phyloP scores from a whole-genome alignment of 2,113 vertebrate genomes.

The Nerophis ophidion region DNA sequence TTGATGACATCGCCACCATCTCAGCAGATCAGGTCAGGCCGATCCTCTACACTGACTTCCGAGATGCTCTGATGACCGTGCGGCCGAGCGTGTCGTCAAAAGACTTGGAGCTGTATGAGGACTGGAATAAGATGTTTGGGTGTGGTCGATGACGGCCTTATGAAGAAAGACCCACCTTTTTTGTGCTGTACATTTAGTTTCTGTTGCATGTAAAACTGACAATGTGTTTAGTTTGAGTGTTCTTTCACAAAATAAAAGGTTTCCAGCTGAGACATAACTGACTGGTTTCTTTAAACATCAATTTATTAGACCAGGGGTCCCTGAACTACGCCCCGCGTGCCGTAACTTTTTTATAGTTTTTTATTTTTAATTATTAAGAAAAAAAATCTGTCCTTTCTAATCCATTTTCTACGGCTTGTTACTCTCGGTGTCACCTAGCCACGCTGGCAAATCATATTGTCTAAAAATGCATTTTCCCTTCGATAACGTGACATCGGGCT shows the following conservation, averaged over 20 bases:
- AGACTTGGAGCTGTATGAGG: constrained; percentile 88
- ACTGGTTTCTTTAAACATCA: too few relatives aligned
- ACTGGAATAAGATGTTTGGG: constrained; percentile 91
- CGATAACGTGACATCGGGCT: too few relatives aligned
- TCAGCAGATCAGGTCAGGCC: constrained; percentile 83
- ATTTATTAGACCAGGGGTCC: too few relatives aligned
- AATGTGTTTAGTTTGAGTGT: neutral
- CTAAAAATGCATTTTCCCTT: too few relatives aligned
- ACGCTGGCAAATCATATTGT: too few relatives aligned
- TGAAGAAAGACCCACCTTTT: neutral
- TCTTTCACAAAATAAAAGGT: constrained; percentile 10
- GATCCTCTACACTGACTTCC: constrained; percentile 82
- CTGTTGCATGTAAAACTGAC: neutral
- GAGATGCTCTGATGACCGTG: constrained; percentile 82
- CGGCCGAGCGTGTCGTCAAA: constrained; percentile 83
- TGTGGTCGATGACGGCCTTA: constrained; percentile 77
- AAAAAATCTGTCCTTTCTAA: neutral
- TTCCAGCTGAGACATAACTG: neutral
- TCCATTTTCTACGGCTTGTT: too few relatives aligned
- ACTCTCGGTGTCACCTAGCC: too few relatives aligned
- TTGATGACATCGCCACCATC: constrained; percentile 84
- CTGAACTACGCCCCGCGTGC: too few relatives aligned
- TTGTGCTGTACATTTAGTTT: neutral
- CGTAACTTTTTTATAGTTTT: too few relatives aligned
- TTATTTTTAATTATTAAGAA: too few relatives aligned